These are phyloP conservation scores for Doris montereyensis DNA, from an alignment of 2,888 invertebrate genomes.

Conservation along the genomic window DNA sequence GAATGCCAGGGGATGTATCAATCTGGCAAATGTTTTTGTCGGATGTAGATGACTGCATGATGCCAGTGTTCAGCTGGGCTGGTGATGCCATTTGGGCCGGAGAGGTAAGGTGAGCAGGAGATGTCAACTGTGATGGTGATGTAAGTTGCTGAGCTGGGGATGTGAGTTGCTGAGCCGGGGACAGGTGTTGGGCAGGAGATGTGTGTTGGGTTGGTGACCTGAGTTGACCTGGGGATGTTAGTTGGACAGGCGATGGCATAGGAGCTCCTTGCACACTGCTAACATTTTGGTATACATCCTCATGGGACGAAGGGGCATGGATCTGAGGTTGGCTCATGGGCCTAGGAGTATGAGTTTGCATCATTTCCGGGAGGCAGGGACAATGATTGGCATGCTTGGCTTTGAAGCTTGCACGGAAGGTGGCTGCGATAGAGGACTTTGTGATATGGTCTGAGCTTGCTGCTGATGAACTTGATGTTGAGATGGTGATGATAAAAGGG, in stretches of 20 bases:
- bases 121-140: conserved; percentile 34
- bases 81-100: conserved; percentile 43
- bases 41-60: conserved; percentile 32
- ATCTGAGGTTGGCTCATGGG: too few species aligned
- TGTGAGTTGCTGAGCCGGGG: conserved; percentile 21
- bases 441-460: conserved; percentile 40
- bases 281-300: conserved; percentile 30
- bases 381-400: conserved; percentile 15
- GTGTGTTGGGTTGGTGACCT: conserved; percentile 23
- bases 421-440: background rate
- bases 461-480: conserved; percentile 47
- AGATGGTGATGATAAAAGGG: conserved; percentile 46
- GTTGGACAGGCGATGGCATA: conserved; percentile 36
- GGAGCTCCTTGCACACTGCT: conserved; percentile 26
- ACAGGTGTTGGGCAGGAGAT: conserved; percentile 1
- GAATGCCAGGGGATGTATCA: conserved; percentile 37
- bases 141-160: conserved; percentile 2
- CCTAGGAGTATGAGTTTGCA: too few species aligned
- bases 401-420: conserved; percentile 4
- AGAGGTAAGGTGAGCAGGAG: conserved; percentile 34
- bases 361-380: conserved; percentile 35
- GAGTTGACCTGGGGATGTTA: conserved; percentile 42
- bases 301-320: conserved; percentile 30
- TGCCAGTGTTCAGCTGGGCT: conserved; percentile 47
- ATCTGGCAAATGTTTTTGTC: conserved; percentile 27